Evolutionary conservation across 1,140 invertebrate species (phyloP), one percentile per base, ranked within the genome.

Genomic region (Oryctes rhinoceros): DNA sequence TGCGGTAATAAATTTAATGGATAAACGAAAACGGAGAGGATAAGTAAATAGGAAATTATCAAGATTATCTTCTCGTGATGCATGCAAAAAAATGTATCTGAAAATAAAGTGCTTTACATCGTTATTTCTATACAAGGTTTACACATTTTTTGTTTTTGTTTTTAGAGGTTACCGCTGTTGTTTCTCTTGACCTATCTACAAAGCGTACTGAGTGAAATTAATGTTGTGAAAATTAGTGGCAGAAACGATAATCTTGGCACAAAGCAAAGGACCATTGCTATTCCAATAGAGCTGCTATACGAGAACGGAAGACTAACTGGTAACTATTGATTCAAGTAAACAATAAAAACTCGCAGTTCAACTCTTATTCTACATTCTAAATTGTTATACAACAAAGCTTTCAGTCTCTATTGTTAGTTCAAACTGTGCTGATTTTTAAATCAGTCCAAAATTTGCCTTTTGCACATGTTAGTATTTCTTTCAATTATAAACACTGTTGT

Each of bases 1-100:
- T 71, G 13, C 18, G 18, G 65, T 35, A 20, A 30, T 71, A 71
- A 71, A 71, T 71, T 71, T 37, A 71, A 71, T 71, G 20, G 20
- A 71, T 71, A 71, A 24, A 71, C 24, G 20, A 71, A 71, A 37
- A 35, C 18, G 5, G 6, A 71, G 20, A 71, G 13, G 9, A 30
- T 24, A 24, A 24, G 15, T 2, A 59, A 67, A 18, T 67, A 11
- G 65, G 65, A 35, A 24, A 0, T 44, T 71, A 24, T 9, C 2
- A 15, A 35, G 20, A 71, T 71, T 71, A 71, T 30, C 20, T 71
- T 37, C 24, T 13, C 10, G 3, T 9, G 20, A 13, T 30, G 65
- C 24, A 35, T 67, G 3, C 39, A 10, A 10, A 44, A 4, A 44
- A 44, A 44, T 3, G 3, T 44, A 10, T 44, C 5, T 44, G 39